Evolutionary conservation across 92 coral and sea anemone species (phyloP), one percentile per base, ranked within the genome.

Genomic region (Plumapathes pennacea): DNA sequence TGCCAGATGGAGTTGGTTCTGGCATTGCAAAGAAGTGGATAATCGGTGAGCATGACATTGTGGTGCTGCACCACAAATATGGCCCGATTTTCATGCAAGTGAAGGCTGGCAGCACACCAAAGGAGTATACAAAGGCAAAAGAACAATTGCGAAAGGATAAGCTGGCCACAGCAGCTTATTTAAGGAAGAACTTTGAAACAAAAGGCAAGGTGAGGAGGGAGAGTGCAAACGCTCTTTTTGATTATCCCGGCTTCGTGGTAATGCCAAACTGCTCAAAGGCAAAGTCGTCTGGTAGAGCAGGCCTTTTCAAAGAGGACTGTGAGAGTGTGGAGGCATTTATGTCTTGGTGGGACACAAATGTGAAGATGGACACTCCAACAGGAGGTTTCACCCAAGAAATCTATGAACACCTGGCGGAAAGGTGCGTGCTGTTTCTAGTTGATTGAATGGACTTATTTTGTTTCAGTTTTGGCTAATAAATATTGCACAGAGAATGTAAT

Each of bases 21-120:
- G 41, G 51, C 24, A 45, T 32, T 5, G 18, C 3, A 2, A 28
- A 40, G 37, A n/a, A 29, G 9, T 62, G 75, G 80, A 23, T 71
- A 1, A 50, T 19, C 2, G 85, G 85, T 32, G 85, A 79, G 40
- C 46, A 42, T 17, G 85, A 79, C 40, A 71, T 79, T 71, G 80
- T 79, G 3, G 36, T 79, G 6, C 56, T 80, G 12, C 86, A 80
- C 28, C 59, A 46, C 13, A 24, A 10, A 0, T 60, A 19, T 55
- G 85, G 85, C 5, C 23, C 28, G 26, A 25, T 73, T 3, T 63
- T 72, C 26, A 13, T 80, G 1, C 76, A 80, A 32, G 82, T 73
- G 14, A 80, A 80, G 34, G 86, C 71, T 34, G 21, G 34, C 21
- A 5, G 39, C 7, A 32, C 10, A 0, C 28, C 25, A 12, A 2